Conservation (phyloP, 2,797 vertebrate genomes). For the Synanceia verrucosa region DNA sequence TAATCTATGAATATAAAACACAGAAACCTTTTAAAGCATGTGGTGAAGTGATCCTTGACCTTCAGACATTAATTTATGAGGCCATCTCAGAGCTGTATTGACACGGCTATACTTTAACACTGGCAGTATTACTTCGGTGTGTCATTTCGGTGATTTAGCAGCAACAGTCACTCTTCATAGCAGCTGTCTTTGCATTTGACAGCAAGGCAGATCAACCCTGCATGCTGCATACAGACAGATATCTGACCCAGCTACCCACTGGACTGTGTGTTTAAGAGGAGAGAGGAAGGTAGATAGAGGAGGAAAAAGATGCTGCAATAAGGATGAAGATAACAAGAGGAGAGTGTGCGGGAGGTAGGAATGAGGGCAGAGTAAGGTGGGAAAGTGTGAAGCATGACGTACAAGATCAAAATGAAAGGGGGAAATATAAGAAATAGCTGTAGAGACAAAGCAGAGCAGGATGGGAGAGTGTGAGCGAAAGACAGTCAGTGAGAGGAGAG, state of each 20-base stretch:
- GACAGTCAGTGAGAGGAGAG: constrained; percentile 46
- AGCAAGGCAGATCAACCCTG: constrained; percentile 72
- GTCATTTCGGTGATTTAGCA: constrained; percentile 50
- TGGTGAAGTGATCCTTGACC: neutral
- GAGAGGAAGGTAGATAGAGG: constrained; percentile 35
- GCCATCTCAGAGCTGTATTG: neutral
- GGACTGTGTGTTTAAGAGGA: constrained; percentile 76
- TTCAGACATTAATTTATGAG: neutral
- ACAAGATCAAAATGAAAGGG: constrained; percentile 51
- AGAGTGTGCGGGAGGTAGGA: constrained; percentile 48
- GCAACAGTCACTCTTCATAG: constrained; percentile 54
- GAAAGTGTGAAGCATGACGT: constrained; percentile 44
- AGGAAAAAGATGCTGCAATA: constrained; percentile 38
- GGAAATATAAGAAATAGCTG: constrained; percentile 31
- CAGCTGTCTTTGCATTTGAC: constrained; percentile 59
- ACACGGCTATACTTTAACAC: constrained; percentile 1
- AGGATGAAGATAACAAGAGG: constrained; percentile 58
- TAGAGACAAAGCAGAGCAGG: constrained; percentile 50
- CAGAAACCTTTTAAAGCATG: neutral
- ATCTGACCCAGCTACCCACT: constrained; percentile 83
- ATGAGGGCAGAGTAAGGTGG: constrained; percentile 44
- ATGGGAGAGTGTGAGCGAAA: constrained; percentile 48
- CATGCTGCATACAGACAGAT: constrained; percentile 74
- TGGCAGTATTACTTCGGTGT: constrained; percentile 31
- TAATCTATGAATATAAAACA: constrained; percentile 3